A percentile compares a stretch with the other conserved stretches of the same genome.
Conservation (phyloP, 2,113 vertebrate genomes). For the Dasyprocta punctata region DNA sequence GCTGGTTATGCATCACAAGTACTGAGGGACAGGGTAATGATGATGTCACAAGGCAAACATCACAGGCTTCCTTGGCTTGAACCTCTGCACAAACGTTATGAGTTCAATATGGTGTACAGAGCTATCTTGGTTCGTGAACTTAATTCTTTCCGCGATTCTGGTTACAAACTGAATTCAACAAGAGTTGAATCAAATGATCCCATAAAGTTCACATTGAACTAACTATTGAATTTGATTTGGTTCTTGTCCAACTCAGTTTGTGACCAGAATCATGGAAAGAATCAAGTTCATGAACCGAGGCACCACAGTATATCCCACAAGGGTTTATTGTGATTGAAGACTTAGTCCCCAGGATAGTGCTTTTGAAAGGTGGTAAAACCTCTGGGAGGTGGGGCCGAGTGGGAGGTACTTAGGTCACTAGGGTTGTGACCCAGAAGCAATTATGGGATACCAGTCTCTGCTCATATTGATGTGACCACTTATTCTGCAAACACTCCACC, state of each 20-base stretch:
- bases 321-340: background rate
- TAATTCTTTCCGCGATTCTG: too few species aligned
- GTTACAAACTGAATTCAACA: background rate
- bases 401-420: background rate
- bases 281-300: background rate
- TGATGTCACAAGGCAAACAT: background rate
- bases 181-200: background rate
- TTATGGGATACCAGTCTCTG: background rate
- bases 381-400: background rate
- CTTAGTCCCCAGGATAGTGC: background rate
- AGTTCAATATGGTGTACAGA: background rate
- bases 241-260: background rate
- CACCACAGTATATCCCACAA: background rate
- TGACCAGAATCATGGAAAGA: background rate
- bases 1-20: background rate
- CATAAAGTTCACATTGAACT: background rate
- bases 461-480: background rate
- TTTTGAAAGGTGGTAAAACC: background rate
- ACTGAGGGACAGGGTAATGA: accelerated
- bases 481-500: background rate
- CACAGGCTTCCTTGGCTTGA: accelerated
- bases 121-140: background rate
- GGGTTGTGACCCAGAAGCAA: background rate
- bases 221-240: background rate
- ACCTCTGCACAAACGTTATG: background rate